These are phyloP conservation scores for Strongylocentrotus purpuratus DNA, from an alignment of 35 echinoderm and acorn worm genomes.

Conservation along the genomic window DNA sequence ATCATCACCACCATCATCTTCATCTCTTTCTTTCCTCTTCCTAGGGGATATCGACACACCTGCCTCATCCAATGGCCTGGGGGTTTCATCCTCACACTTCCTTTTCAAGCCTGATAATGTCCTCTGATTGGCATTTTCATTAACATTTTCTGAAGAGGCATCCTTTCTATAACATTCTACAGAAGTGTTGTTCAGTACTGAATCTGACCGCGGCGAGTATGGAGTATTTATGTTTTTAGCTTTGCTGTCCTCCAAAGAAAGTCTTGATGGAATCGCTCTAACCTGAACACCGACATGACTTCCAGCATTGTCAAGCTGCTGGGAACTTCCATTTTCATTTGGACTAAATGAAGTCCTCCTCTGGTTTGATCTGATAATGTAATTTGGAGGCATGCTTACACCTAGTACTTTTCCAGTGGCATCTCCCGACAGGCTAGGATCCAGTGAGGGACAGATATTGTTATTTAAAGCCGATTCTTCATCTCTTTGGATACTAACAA, in stretches of 20 bases:
- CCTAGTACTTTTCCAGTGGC: constrained; percentile 20
- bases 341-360: constrained; percentile 22
- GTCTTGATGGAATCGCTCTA: not conserved
- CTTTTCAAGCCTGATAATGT: not conserved
- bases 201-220: not conserved
- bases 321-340: not conserved
- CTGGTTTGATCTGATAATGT: not conserved
- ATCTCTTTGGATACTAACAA: not conserved
- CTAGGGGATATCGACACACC: not conserved
- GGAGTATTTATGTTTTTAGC: not conserved
- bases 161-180: not conserved
- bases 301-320: not conserved
- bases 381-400: constrained; percentile 32
- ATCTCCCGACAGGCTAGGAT: not conserved
- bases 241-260: not conserved
- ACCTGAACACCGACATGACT: constrained; percentile 32
- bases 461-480: not conserved
- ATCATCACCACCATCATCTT: not conserved
- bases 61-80: not conserved
- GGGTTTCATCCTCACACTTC: not conserved
- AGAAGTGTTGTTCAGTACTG: not conserved
- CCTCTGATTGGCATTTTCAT: not conserved
- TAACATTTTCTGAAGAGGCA: not conserved
- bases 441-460: not conserved
- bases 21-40: constrained; percentile 27